phyloP scores from a whole-genome alignment of 2,797 vertebrate species.

The Bryconaethiops microstoma region DNA sequence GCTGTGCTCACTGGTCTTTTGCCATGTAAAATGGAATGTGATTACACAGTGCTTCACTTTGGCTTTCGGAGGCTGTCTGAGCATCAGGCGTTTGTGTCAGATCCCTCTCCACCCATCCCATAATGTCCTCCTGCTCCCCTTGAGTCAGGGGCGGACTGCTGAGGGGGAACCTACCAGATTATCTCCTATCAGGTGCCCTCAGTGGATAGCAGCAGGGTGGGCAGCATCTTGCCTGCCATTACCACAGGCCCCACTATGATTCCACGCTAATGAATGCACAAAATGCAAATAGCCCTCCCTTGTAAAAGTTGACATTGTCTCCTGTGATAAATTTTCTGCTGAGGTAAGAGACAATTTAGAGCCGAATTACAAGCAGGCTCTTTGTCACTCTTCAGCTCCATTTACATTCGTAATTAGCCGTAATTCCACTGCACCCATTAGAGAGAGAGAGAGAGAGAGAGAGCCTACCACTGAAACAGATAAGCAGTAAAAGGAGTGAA shows the following conservation, averaged over 20 bases:
- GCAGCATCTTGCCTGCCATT: slow-evolving; percentile 72
- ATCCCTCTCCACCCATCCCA: slow-evolving; percentile 51
- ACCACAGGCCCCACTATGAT: slow-evolving; percentile 61
- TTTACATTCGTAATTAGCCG: slow-evolving; percentile 93
- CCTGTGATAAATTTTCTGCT: slow-evolving; percentile 91
- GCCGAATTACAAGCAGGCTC: slow-evolving; percentile 87
- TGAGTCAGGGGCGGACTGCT: slow-evolving; percentile 47
- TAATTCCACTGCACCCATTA: slow-evolving; percentile 87
- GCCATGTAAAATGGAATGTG: slow-evolving; percentile 57
- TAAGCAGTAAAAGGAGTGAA: slow-evolving; percentile 53
- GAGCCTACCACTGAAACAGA: slow-evolving; percentile 48
- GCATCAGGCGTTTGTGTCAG: slow-evolving; percentile 55
- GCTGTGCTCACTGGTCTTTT: slow-evolving; percentile 71
- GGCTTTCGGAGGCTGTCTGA: slow-evolving; percentile 51
- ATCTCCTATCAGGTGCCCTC: slow-evolving; percentile 65
- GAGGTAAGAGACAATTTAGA: slow-evolving; percentile 91
- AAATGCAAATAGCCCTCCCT: slow-evolving; percentile 76
- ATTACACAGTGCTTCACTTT: slow-evolving; percentile 59
- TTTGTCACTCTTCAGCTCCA: slow-evolving; percentile 85
- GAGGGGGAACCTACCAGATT: slow-evolving; percentile 78
- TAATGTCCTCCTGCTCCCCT: slow-evolving; percentile 54
- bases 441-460: slow-evolving; percentile 66
- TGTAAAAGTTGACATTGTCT: slow-evolving; percentile 90
- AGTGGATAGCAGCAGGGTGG: slow-evolving; percentile 62
- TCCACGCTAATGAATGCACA: slow-evolving; percentile 76